These are phyloP conservation scores for Carcina quercana DNA, from an alignment of 2,888 invertebrate genomes.

Conservation along the genomic window DNA sequence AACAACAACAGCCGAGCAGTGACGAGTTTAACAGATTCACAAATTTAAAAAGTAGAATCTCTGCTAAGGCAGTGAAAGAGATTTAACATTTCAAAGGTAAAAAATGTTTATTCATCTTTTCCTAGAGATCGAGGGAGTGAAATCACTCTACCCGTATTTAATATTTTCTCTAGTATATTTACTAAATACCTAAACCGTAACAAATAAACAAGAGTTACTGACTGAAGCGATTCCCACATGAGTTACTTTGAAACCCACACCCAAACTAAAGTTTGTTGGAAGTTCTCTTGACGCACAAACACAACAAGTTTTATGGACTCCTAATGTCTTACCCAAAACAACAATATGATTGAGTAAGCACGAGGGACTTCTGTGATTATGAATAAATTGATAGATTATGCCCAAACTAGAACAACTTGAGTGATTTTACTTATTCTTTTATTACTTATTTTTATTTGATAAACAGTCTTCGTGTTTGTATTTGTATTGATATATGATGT, in stretches of 20 bases:
- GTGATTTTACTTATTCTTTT: background rate
- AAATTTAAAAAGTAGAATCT: background rate
- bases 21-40: no score
- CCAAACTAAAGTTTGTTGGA: slow-evolving; percentile 32
- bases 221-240: slow-evolving; percentile 18
- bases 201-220: background rate
- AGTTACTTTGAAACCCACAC: slow-evolving; percentile 27
- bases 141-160: no score
- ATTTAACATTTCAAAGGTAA: background rate
- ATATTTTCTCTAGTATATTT: background rate
- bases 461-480: background rate
- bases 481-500: background rate
- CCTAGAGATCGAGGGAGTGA: background rate
- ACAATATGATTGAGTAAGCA: background rate
- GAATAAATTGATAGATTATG: no score
- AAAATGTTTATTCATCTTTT: background rate
- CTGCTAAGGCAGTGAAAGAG: background rate
- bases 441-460: background rate
- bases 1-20: no score
- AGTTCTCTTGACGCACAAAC: slow-evolving; percentile 37
- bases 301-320: slow-evolving; percentile 38
- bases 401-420: background rate
- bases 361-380: background rate
- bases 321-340: background rate
- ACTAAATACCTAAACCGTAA: background rate